phyloP scores from a whole-genome alignment of 2,113 vertebrate species.

The Lophius piscatorius region DNA sequence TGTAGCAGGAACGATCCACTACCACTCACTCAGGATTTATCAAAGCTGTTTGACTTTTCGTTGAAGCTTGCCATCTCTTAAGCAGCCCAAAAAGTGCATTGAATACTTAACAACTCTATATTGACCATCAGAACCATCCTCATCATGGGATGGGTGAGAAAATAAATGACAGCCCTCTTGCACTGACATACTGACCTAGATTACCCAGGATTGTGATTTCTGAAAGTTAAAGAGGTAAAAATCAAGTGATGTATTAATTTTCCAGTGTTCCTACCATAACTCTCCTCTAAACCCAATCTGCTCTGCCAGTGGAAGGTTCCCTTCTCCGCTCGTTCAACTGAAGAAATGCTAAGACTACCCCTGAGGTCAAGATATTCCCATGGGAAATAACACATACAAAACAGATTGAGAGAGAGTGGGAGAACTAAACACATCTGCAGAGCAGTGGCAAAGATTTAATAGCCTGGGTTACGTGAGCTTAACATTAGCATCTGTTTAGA shows the following conservation, averaged over 20 bases:
- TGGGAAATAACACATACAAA: conserved; percentile 14
- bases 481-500: conserved; percentile 68
- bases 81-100: background rate
- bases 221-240: no score
- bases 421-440: conserved; percentile 26
- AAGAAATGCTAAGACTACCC: conserved; percentile 30
- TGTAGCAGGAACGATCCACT: no score
- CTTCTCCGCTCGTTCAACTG: conserved; percentile 32
- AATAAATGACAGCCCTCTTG: background rate
- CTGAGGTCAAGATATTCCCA: conserved; percentile 45
- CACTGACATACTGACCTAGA: no score
- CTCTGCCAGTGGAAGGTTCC: conserved; percentile 16
- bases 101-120: conserved; percentile 4
- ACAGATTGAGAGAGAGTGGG: background rate
- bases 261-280: conserved; percentile 1
- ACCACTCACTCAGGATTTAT: no score
- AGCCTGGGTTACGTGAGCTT: conserved; percentile 50
- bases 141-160: conserved; percentile 1
- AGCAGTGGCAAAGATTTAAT: conserved; percentile 13
- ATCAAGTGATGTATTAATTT: conserved; percentile 22
- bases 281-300: conserved; percentile 7
- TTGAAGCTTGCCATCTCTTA: background rate
- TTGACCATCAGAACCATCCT: background rate
- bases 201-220: no score
- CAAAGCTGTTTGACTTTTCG: conserved; percentile 22